A percentile compares a stretch with the other conserved stretches of the same genome.
Conservation (phyloP, 2,113 vertebrate species). For the Neogale vison region DNA sequence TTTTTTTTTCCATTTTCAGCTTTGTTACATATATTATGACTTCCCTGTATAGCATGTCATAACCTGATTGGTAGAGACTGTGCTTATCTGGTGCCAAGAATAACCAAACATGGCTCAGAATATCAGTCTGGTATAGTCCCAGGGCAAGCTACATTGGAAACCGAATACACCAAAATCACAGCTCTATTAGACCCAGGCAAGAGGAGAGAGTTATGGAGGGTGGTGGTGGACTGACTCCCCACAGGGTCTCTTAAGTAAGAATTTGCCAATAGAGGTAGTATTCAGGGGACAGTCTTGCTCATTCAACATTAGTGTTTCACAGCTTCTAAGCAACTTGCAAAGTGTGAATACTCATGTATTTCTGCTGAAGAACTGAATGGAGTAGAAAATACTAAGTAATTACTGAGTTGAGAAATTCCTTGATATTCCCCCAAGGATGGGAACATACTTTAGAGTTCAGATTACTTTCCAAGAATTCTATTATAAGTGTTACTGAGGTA, state of each 20-base stretch:
- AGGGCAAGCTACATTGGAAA: slow-evolving; percentile 38
- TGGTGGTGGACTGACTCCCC: background rate
- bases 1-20: slow-evolving; percentile 25
- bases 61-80: slow-evolving; percentile 68
- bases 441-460: background rate
- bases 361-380: background rate
- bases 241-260: background rate
- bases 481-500: background rate
- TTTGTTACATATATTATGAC: slow-evolving; percentile 61
- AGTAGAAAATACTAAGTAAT: background rate
- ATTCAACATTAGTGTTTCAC: background rate
- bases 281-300: background rate
- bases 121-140: slow-evolving; percentile 45
- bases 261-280: background rate
- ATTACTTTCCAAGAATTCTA: background rate
- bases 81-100: slow-evolving; percentile 70
- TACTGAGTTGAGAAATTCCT: background rate
- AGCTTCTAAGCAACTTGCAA: background rate
- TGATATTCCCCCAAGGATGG: background rate
- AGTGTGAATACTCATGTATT: background rate
- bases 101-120: slow-evolving; percentile 73
- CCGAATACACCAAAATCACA: slow-evolving; percentile 52
- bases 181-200: slow-evolving; percentile 40
- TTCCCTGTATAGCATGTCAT: slow-evolving; percentile 65
- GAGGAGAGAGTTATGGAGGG: background rate